phyloP scores from a whole-genome alignment of 2,797 vertebrate genomes.

The Loris lydekkerianus region DNA sequence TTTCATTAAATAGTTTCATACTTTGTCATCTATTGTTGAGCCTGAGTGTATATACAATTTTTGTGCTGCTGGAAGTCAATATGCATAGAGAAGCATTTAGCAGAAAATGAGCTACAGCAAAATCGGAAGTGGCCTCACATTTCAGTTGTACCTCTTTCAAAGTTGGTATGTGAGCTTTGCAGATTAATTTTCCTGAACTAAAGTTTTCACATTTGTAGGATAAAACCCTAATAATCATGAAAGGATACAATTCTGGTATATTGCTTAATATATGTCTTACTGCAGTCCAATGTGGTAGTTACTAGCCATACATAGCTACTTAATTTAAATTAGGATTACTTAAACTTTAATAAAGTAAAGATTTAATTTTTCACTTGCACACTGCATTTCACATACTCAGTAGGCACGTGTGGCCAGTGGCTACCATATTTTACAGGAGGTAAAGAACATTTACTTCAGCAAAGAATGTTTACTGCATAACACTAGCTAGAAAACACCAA shows the following conservation, averaged over 20 bases:
- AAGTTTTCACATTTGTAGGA: not conserved
- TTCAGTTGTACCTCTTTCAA: not conserved
- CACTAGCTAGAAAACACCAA: not conserved
- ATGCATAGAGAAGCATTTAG: not conserved
- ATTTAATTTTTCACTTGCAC: not conserved
- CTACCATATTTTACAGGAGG: not conserved
- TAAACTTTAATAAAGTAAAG: not conserved
- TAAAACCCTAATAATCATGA: not conserved
- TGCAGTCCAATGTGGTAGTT: not conserved
- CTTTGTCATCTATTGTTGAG: not conserved
- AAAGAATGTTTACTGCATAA: not conserved
- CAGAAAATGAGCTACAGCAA: not conserved
- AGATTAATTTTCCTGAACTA: not conserved
- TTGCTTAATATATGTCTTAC: not conserved
- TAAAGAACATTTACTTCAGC: not conserved
- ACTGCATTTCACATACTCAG: not conserved
- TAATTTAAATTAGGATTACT: conserved; percentile 22
- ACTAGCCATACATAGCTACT: not conserved
- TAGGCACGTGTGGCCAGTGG: not conserved
- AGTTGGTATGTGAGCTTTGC: not conserved
- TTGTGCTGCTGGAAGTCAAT: not conserved
- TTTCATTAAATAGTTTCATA: not conserved
- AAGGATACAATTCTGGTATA: not conserved
- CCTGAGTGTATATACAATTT: not conserved
- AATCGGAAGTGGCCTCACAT: not conserved